Conservation (phyloP, 2,797 vertebrate genomes). For the Cygnus olor region DNA sequence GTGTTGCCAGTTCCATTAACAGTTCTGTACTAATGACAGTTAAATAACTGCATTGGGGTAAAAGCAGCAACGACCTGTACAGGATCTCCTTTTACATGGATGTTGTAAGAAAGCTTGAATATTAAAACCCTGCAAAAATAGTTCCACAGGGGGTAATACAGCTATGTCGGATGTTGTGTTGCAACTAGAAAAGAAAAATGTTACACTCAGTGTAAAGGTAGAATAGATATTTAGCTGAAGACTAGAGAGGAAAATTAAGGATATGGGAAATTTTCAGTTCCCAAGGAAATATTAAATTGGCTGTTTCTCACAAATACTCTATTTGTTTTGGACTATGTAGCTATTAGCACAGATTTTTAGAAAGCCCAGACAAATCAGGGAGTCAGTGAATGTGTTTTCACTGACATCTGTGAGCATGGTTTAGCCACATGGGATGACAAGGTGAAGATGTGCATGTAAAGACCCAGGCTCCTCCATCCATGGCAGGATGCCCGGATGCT, state of each 20-base stretch:
- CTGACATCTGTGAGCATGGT: not conserved
- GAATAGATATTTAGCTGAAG: not conserved
- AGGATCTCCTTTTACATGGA: not conserved
- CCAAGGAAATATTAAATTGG: not conserved
- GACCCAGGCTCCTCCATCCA: not conserved
- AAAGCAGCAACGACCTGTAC: not conserved
- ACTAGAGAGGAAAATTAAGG: not conserved
- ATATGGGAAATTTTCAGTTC: not conserved
- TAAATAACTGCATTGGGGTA: not conserved
- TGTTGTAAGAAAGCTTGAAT: not conserved
- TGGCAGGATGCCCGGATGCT: not conserved
- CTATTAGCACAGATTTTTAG: rapidly evolving
- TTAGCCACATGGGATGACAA: not conserved
- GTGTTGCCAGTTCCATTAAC: slow-evolving; percentile 2
- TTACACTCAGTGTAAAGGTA: not conserved
- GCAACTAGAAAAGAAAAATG: not conserved
- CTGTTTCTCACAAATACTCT: not conserved
- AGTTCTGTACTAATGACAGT: not conserved
- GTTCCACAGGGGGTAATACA: not conserved
- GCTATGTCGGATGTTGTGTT: not conserved
- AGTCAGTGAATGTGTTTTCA: not conserved
- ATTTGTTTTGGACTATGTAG: not conserved
- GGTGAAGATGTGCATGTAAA: not conserved
- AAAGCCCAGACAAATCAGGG: not conserved
- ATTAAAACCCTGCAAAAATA: not conserved